Evolutionary conservation across 2,797 vertebrate species (phyloP).

Genomic region (Spinus olivaceus): DNA sequence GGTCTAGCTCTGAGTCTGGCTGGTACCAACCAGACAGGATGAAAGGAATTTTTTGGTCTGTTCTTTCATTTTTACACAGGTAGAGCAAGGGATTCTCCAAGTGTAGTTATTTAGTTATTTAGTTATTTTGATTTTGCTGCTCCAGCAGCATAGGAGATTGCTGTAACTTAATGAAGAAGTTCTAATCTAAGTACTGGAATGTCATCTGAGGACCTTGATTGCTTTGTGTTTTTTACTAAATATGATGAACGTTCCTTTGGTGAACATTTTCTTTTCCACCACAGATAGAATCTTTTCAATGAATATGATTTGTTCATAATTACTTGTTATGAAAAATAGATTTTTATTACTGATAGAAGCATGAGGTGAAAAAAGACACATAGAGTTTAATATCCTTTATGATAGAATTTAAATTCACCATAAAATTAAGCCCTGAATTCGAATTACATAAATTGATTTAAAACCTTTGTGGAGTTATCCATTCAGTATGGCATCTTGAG

Average conservation of each 20-base stretch:
- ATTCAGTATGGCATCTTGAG: not conserved
- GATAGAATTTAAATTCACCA: not conserved
- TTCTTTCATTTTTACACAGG: not conserved
- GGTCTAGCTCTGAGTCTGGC: not conserved
- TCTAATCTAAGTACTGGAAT: not conserved
- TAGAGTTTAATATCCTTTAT: not conserved
- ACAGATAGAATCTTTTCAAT: not conserved
- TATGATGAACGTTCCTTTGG: accelerated
- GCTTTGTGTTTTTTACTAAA: not conserved
- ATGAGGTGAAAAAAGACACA: not conserved
- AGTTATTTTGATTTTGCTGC: not conserved
- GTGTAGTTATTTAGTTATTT: not conserved
- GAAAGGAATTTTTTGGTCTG: not conserved
- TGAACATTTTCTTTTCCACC: not conserved
- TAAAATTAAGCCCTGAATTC: not conserved
- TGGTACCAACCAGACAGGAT: not conserved
- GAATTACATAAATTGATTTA: not conserved
- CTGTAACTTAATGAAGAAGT: not conserved
- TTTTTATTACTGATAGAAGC: not conserved
- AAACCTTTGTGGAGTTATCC: not conserved
- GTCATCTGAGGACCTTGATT: not conserved
- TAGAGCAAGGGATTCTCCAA: not conserved
- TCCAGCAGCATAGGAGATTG: not conserved
- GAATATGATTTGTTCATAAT: not conserved
- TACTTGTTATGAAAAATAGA: not conserved